Evolutionary conservation across 2,113 vertebrate genomes (phyloP).

Genomic region (Brachyistius frenatus): DNA sequence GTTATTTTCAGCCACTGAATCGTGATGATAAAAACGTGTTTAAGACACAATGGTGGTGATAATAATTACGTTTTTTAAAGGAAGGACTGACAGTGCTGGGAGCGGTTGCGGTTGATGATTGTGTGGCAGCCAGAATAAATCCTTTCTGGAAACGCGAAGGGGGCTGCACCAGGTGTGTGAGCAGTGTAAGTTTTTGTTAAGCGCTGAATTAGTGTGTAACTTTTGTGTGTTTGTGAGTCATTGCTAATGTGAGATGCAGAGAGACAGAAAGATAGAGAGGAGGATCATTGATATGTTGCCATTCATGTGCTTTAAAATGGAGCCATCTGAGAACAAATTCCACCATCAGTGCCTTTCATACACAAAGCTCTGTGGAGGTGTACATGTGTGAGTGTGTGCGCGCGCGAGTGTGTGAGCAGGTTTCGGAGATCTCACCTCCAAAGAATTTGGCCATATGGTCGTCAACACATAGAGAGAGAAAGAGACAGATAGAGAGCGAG

Average conservation of each 20-base stretch:
- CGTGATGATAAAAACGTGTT: conserved; percentile 50
- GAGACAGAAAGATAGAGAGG: conserved; percentile 40
- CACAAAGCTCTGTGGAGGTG: conserved; percentile 66
- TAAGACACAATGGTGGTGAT: conserved; percentile 69
- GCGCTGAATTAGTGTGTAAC: conserved; percentile 25
- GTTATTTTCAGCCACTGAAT: conserved; percentile 67
- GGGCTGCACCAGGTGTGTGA: conserved; percentile 66
- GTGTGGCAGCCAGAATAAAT: conserved; percentile 57
- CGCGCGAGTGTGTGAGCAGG: conserved; percentile 57
- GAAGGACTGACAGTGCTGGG: conserved; percentile 42
- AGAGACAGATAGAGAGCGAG: conserved; percentile 47
- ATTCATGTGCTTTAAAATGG: conserved; percentile 78
- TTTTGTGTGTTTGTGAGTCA: conserved; percentile 32
- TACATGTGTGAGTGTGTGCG: conserved; percentile 12
- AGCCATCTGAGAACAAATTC: conserved; percentile 79
- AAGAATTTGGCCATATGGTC: conserved; percentile 85
- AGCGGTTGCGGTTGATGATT: conserved; percentile 40
- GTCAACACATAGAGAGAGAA: conserved; percentile 71
- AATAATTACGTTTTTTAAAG: conserved; percentile 68
- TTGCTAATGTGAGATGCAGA: conserved; percentile 44
- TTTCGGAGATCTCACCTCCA: conserved; percentile 81
- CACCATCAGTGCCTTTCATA: conserved; percentile 75
- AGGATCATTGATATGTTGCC: conserved; percentile 75
- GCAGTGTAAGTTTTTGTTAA: conserved; percentile 30
- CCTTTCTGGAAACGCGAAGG: conserved; percentile 35